Evolutionary conservation across 2,113 vertebrate genomes (phyloP).

Genomic region (Tachysurus vachellii): DNA sequence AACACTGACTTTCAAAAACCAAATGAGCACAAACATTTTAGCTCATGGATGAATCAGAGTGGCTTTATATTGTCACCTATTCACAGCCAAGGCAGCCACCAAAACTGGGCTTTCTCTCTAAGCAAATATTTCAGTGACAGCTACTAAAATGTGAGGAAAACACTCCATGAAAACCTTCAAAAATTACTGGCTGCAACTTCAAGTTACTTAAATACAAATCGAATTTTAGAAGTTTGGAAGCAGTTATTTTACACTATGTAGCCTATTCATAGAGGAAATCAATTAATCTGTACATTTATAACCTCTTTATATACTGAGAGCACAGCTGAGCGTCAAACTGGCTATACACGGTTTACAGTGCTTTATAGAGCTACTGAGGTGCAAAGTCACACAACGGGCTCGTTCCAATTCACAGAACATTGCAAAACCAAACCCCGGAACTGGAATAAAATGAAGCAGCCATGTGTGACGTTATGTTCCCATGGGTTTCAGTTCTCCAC

Average conservation of each 20-base stretch:
- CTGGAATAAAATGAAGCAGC: neutral
- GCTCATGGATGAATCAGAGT: neutral
- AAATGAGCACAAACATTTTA: neutral
- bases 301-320: neutral
- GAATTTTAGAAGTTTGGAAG: neutral
- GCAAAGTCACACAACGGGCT: neutral
- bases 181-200: neutral
- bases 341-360: neutral
- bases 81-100: neutral
- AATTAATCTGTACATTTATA: neutral
- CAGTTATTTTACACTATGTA: too few species aligned
- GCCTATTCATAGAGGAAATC: neutral
- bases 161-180: neutral
- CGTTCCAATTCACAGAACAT: neutral
- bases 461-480: neutral
- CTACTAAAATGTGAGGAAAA: neutral
- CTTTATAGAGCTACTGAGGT: neutral
- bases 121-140: neutral
- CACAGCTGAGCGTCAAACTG: neutral
- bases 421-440: neutral
- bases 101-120: neutral
- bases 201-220: neutral
- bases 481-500: slow-evolving; percentile 17
- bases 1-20: neutral
- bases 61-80: neutral